These are phyloP conservation scores for Rachycentron canadum DNA, from an alignment of 2,797 vertebrate genomes.

Conservation along the genomic window DNA sequence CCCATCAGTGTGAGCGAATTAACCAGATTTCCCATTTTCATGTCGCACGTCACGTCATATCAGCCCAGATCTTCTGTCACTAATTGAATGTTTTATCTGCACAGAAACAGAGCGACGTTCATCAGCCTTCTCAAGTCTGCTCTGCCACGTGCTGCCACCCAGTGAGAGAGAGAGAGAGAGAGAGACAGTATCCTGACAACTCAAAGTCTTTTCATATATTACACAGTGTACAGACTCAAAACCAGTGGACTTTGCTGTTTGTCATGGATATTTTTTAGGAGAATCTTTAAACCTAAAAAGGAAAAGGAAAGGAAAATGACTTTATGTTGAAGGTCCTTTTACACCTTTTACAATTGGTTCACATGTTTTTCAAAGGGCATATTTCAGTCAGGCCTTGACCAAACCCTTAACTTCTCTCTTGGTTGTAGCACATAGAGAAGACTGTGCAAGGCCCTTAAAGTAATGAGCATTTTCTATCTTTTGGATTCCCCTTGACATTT, in stretches of 20 bases:
- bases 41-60: slow-evolving; percentile 18
- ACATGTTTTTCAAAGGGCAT: too few relatives aligned
- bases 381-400: too few relatives aligned
- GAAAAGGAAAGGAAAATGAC: not conserved
- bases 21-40: slow-evolving; percentile 21
- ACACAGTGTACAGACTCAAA: not conserved
- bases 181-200: not conserved
- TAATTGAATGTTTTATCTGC: slow-evolving; percentile 66
- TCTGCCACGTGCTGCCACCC: slow-evolving; percentile 56
- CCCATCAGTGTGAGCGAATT: not conserved
- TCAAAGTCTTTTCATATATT: slow-evolving; percentile 26
- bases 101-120: slow-evolving; percentile 31
- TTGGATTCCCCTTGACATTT: too few relatives aligned
- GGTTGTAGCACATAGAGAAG: too few relatives aligned
- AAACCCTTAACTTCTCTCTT: too few relatives aligned
- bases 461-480: too few relatives aligned
- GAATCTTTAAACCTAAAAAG: not conserved
- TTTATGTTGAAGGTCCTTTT: too few relatives aligned
- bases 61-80: slow-evolving; percentile 38
- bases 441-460: too few relatives aligned
- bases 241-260: not conserved
- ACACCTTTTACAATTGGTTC: too few relatives aligned
- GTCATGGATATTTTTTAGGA: not conserved
- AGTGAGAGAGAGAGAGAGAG: slow-evolving; percentile 19
- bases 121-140: slow-evolving; percentile 53